Evolutionary conservation across 2,113 vertebrate genomes (phyloP), one percentile per base, ranked within the genome.

Genomic region (Panthera uncia): DNA sequence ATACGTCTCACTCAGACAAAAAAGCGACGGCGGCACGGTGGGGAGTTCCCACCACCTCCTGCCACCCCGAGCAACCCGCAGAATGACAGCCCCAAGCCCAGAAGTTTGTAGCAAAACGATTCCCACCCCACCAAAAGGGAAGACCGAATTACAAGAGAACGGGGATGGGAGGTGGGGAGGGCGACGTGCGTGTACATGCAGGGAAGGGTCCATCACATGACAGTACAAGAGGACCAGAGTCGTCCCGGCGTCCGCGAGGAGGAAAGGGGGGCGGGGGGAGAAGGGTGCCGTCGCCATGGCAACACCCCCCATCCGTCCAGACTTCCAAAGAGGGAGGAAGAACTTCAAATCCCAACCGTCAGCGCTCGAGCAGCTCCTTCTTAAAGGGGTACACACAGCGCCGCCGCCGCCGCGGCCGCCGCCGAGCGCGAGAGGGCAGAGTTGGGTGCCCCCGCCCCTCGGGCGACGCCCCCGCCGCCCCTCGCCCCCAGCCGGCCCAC

Each of bases 341-440:
- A 98, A 99, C 99, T 99, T 99, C 98, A 98, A 99, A 98, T 99
- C 98, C 98, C 98, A 99, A 99, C 99, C 98, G 99, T 99, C 99
- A 98, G 98, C 97, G 98, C 98, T 98, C 98, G 97, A 98, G 97
- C 98, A 97, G 98, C 98, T 98, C 97, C 96, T 97, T 98, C 98
- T 98, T 99, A 99, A 99, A 99, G 98, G 97, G 98, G 92, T 97
- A 98, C 90, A 57, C 98, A 98, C 97, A n/a, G 91, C 81, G 41
- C 90, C 97, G 94, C 92, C 89, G 78, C 86, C 84, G 79, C 79
- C 73, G 83, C 89, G 68, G 78, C 94, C 95, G 83, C 89, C 74
- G 78, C 96, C 95, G 36, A 80, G 93, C 94, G 91, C 89, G 88
- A 88, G 90, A 94, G 95, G 97, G 97, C 95, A 90, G 95, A 96